Evolutionary conservation across 2,797 vertebrate genomes (phyloP).

Genomic region (Cottoperca gobio): DNA sequence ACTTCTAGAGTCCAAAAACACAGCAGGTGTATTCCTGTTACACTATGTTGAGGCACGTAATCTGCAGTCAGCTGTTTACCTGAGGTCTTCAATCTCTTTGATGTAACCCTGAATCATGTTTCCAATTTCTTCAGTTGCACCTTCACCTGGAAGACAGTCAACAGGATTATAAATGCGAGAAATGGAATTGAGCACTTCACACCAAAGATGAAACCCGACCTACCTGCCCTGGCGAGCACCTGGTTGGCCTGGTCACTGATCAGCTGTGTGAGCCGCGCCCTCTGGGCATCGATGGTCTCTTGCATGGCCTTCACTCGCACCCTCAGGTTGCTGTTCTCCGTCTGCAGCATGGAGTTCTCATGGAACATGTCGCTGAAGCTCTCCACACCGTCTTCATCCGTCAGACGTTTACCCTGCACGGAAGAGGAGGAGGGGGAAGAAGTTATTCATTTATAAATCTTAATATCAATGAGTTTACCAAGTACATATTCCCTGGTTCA

Average conservation of each 20-base stretch:
- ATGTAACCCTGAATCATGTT: constrained; percentile 98
- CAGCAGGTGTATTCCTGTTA: too few species aligned
- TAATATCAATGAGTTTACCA: too few species aligned
- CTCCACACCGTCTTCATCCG: constrained; percentile 93
- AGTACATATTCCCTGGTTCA: neutral
- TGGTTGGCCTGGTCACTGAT: constrained; percentile 94
- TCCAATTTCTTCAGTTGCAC: constrained; percentile 95
- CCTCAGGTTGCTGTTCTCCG: constrained; percentile 94
- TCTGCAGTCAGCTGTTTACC: constrained; percentile 79
- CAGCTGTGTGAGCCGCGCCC: constrained; percentile 91
- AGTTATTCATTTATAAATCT: too few species aligned
- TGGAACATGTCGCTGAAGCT: constrained; percentile 98
- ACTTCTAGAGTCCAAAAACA: too few species aligned
- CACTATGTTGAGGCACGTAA: neutral
- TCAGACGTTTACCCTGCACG: constrained; percentile 92
- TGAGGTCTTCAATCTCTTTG: constrained; percentile 97
- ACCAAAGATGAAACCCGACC: neutral
- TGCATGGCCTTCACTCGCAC: constrained; percentile 97
- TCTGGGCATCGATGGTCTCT: constrained; percentile 91
- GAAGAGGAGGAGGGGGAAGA: neutral
- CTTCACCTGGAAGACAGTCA: constrained; percentile 87
- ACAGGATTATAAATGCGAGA: too few species aligned
- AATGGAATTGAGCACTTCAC: too few species aligned
- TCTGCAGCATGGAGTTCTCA: constrained; percentile 96
- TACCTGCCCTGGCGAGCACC: constrained; percentile 90